These are phyloP conservation scores for Melinaea marsaeus DNA, from an alignment of 2,888 invertebrate species.

Conservation along the genomic window DNA sequence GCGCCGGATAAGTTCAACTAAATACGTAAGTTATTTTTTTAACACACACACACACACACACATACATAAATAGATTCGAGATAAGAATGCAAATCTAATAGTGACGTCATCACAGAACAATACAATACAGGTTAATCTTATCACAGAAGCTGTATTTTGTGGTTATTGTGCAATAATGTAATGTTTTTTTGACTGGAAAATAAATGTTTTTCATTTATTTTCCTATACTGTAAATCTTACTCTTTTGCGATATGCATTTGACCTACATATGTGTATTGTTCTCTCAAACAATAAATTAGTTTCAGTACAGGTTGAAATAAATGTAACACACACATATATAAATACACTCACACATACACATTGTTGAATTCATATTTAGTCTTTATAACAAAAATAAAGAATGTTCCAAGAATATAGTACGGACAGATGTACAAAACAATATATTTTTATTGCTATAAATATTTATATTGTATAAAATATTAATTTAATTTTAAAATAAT, in stretches of 20 bases:
- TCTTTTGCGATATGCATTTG: not conserved
- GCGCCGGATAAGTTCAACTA: slow-evolving; percentile 69
- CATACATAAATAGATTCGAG: too few relatives aligned
- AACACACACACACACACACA: not conserved
- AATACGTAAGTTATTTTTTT: slow-evolving; percentile 62
- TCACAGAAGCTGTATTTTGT: slow-evolving; percentile 1
- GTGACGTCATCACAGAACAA: not conserved
- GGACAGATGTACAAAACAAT: too few relatives aligned
- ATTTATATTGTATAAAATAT: too few relatives aligned
- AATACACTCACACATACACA: too few relatives aligned
- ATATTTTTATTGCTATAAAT: too few relatives aligned
- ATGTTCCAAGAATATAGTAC: too few relatives aligned
- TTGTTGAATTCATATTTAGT: too few relatives aligned
- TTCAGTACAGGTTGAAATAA: not conserved
- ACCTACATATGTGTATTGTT: slow-evolving; percentile 1
- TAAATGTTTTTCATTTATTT: not conserved
- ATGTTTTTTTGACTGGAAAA: not conserved
- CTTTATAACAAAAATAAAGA: too few relatives aligned
- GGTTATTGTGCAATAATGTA: not conserved
- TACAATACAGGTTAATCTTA: not conserved
- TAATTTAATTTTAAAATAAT: too few relatives aligned
- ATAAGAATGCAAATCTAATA: not conserved
- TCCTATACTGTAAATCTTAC: not conserved
- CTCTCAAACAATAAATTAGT: not conserved
- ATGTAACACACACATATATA: too few relatives aligned